Evolutionary conservation across 2,113 vertebrate genomes (phyloP).

Genomic region (Donacobius atricapilla): DNA sequence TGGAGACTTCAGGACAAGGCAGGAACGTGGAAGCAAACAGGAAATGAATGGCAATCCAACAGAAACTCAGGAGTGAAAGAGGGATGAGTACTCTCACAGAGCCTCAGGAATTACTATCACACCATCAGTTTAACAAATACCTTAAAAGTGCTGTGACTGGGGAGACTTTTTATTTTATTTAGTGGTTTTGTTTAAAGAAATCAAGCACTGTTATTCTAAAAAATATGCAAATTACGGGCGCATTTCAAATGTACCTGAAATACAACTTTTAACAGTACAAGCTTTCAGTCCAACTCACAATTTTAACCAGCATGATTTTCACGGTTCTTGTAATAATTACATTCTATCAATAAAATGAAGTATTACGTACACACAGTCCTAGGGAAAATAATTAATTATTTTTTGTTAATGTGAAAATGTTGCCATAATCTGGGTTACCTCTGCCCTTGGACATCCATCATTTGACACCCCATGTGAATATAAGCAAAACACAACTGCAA

Average conservation of each 20-base stretch:
- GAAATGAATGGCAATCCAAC: slow-evolving; percentile 51
- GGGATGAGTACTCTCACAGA: not conserved
- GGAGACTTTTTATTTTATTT: not conserved
- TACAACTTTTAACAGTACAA: not conserved
- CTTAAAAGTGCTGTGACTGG: not conserved
- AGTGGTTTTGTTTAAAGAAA: not conserved
- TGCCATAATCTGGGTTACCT: not conserved
- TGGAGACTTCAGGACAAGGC: slow-evolving; percentile 46
- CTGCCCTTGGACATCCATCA: not conserved
- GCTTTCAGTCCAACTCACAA: not conserved
- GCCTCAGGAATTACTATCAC: not conserved
- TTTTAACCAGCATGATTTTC: not conserved
- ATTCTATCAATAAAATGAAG: not conserved
- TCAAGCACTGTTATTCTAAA: not conserved
- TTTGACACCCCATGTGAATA: slow-evolving; percentile 18
- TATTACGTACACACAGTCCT: not conserved
- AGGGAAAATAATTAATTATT: not conserved
- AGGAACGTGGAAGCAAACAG: slow-evolving; percentile 64
- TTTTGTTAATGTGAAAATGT: not conserved
- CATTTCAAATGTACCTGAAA: not conserved
- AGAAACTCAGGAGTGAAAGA: slow-evolving; percentile 21
- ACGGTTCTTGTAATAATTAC: not conserved
- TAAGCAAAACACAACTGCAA: slow-evolving; percentile 42
- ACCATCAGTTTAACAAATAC: not conserved
- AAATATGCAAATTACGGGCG: not conserved